Evolutionary conservation across 1,140 invertebrate species (phyloP).

Genomic region (Cotesia typhae): DNA sequence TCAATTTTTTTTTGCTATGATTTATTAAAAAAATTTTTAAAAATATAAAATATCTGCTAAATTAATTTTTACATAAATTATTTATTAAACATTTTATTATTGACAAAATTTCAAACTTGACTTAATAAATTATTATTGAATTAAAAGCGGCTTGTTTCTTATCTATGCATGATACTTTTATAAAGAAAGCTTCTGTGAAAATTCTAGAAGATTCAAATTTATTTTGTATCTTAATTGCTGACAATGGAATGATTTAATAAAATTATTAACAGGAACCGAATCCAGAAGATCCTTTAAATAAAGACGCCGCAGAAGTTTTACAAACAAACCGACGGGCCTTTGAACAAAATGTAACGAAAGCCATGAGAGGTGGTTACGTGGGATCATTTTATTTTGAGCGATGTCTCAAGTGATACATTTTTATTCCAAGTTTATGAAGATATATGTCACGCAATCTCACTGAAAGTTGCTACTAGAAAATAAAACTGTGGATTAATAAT

Average conservation of each 20-base stretch:
- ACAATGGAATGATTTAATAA: neutral
- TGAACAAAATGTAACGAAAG: constrained; percentile 95
- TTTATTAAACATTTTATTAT: too few relatives aligned
- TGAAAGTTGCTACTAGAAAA: constrained; percentile 45
- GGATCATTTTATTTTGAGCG: constrained; percentile 93
- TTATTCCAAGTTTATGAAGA: constrained; percentile 20
- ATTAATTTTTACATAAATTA: too few relatives aligned
- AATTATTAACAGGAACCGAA: constrained; percentile 86
- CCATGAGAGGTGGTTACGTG: constrained; percentile 94
- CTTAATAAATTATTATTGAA: too few relatives aligned
- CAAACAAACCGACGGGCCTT: constrained; percentile 93
- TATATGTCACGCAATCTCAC: constrained; percentile 37
- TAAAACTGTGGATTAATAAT: constrained; percentile 6
- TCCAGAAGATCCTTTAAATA: constrained; percentile 97
- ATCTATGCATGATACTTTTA: too few relatives aligned
- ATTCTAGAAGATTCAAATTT: too few relatives aligned
- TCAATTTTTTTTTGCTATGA: too few relatives aligned
- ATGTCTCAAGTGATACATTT: constrained; percentile 88
- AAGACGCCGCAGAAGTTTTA: constrained; percentile 98
- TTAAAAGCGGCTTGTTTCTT: too few relatives aligned
- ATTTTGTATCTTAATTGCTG: too few relatives aligned
- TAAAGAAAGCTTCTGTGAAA: too few relatives aligned
- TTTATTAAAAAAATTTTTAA: too few relatives aligned
- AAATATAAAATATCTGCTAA: too few relatives aligned
- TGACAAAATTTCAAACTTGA: too few relatives aligned